Percentiles rank a stretch among this genome's conserved stretches.
Evolutionary conservation across 2,113 vertebrate species (phyloP).

Genomic region (Ictalurus punctatus): DNA sequence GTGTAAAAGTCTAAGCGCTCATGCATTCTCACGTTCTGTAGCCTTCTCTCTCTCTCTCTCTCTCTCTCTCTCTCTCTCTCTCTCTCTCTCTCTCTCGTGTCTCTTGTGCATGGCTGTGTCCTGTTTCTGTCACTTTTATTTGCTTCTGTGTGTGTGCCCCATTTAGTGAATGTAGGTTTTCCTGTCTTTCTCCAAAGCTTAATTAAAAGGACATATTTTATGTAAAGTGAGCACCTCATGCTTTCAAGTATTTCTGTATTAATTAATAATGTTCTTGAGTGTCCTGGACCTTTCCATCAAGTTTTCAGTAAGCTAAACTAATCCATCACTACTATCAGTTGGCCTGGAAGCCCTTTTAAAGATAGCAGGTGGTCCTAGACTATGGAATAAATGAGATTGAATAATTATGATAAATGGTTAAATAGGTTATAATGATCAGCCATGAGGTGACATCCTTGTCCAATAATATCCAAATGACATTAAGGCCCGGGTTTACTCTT

Average conservation of each 20-base stretch:
- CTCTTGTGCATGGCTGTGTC: conserved; percentile 3
- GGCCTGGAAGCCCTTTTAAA: not conserved
- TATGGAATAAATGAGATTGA: not conserved
- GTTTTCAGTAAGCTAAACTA: not conserved
- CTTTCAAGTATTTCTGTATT: not conserved
- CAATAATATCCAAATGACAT: not conserved
- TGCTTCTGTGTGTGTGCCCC: not conserved
- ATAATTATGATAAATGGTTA: not conserved
- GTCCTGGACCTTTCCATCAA: not conserved
- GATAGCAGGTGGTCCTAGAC: not conserved
- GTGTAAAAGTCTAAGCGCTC: not conserved
- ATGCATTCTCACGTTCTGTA: not conserved
- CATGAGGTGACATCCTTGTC: not conserved
- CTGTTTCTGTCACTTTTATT: conserved; percentile 14
- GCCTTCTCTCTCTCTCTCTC: not conserved
- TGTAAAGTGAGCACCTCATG: not conserved
- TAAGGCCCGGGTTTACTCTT: not conserved
- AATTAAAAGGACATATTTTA: not conserved
- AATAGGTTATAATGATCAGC: not conserved
- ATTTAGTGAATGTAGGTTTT: not conserved
- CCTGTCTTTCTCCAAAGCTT: not conserved
- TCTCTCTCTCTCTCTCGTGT: not conserved
- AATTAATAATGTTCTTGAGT: not conserved
- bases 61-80: conserved; percentile 4
- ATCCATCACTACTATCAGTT: not conserved